phyloP scores from a whole-genome alignment of 2,888 invertebrate genomes.

The Hesperia comma region DNA sequence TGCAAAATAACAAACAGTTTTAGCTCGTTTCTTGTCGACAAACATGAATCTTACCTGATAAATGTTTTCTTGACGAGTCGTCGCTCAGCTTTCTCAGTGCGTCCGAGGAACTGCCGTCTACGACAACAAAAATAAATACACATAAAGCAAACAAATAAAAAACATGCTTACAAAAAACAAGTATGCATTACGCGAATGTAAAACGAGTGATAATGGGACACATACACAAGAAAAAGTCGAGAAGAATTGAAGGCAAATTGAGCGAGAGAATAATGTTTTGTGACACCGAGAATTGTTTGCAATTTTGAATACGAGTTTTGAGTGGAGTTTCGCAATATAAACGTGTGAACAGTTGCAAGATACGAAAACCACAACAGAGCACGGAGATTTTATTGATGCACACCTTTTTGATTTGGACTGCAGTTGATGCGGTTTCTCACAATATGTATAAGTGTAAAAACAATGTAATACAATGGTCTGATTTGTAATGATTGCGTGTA shows the following conservation, averaged over 20 bases:
- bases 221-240: constrained; percentile 27
- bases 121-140: constrained; percentile 78
- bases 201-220: constrained; percentile 45
- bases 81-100: constrained; percentile 79
- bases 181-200: constrained; percentile 40
- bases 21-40: constrained; percentile 6
- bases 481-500: constrained; percentile 18
- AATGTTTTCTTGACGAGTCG: constrained; percentile 81
- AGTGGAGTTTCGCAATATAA: constrained; percentile 58
- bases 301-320: constrained; percentile 47
- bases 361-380: constrained; percentile 40
- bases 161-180: constrained; percentile 67
- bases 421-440: constrained; percentile 14
- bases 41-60: constrained; percentile 73
- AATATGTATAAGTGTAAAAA: constrained; percentile 3
- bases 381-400: constrained; percentile 38
- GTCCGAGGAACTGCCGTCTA: constrained; percentile 81
- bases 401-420: constrained; percentile 17
- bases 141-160: constrained; percentile 74
- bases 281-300: constrained; percentile 50
- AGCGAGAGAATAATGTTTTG: constrained; percentile 43
- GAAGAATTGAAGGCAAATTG: constrained; percentile 37
- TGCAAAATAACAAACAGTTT: constrained; percentile 41
- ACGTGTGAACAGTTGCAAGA: constrained; percentile 18
- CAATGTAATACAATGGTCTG: constrained; percentile 22